Percentiles rank a stretch among this genome's conserved stretches.
Conservation (phyloP, 2,888 invertebrate species). For the Sarcophaga rosellei region DNA sequence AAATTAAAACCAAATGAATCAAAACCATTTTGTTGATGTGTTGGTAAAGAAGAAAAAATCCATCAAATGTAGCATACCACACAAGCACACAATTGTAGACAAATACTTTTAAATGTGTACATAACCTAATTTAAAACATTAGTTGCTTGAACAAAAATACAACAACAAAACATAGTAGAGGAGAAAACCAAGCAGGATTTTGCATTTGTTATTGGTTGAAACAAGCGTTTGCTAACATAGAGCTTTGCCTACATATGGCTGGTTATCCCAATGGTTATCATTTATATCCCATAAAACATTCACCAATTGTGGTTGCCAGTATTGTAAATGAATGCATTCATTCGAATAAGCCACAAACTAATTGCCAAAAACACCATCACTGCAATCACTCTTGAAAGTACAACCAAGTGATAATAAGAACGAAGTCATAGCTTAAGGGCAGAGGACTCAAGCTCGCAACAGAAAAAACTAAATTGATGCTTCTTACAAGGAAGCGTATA, state of each 20-base stretch:
- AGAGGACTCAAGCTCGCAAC: too few species aligned
- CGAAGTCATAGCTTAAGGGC: too few species aligned
- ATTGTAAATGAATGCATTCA: neutral
- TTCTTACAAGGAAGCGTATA: too few species aligned
- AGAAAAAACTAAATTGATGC: too few species aligned
- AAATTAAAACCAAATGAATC: slow-evolving; percentile 8
- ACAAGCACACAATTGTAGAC: slow-evolving; percentile 15
- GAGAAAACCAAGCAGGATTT: slow-evolving; percentile 37
- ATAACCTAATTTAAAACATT: slow-evolving; percentile 55
- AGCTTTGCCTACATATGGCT: neutral
- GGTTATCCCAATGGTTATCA: slow-evolving; percentile 55
- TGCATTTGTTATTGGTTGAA: neutral
- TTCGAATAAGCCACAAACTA: neutral
- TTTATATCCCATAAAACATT: slow-evolving; percentile 44
- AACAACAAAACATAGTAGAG: neutral
- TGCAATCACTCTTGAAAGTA: too few species aligned
- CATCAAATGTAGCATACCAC: slow-evolving; percentile 33
- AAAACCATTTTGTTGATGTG: slow-evolving; percentile 42
- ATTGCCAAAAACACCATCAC: too few species aligned
- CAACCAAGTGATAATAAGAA: too few species aligned
- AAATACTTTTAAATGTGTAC: slow-evolving; percentile 37
- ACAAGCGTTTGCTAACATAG: neutral
- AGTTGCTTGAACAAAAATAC: neutral
- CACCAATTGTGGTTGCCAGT: slow-evolving; percentile 12
- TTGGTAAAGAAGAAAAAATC: slow-evolving; percentile 13